A percentile compares a stretch with the other conserved stretches of the same genome.
These are phyloP conservation scores for Xyrichtys novacula DNA, from an alignment of 2,797 vertebrate species.

Conservation along the genomic window DNA sequence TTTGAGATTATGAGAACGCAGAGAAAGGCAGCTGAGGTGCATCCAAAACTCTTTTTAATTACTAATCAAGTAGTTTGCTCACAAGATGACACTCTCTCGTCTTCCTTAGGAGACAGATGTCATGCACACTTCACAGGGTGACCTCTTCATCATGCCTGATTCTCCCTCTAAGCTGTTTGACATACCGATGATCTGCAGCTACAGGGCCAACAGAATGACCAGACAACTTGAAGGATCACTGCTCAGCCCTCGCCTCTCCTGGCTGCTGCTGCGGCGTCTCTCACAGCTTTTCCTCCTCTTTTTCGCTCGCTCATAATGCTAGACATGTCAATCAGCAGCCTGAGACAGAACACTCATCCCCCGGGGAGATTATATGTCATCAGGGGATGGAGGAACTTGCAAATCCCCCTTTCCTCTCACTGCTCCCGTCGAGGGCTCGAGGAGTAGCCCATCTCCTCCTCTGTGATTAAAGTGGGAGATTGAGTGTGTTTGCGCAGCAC, in stretches of 20 bases:
- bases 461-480: conserved; percentile 84
- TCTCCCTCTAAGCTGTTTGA: conserved; percentile 43
- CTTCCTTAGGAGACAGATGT: not conserved
- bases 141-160: conserved; percentile 11
- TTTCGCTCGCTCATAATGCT: conserved; percentile 62
- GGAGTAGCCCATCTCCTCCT: conserved; percentile 75
- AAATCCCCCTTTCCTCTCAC: conserved; percentile 80
- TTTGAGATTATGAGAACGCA: too few relatives aligned
- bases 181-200: conserved; percentile 51
- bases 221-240: conserved; percentile 47
- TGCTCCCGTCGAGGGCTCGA: conserved; percentile 60
- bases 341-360: conserved; percentile 79
- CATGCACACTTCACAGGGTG: not conserved
- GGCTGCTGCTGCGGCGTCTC: conserved; percentile 54
- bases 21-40: too few relatives aligned
- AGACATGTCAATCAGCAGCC: conserved; percentile 82
- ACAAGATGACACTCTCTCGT: conserved; percentile 11
- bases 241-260: conserved; percentile 45
- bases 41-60: too few relatives aligned
- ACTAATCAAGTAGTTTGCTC: conserved; percentile 7
- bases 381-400: conserved; percentile 80
- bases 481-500: conserved; percentile 78
- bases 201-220: conserved; percentile 39
- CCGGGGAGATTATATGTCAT: conserved; percentile 86
- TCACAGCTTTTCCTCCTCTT: conserved; percentile 38